Percentiles rank a stretch among this genome's conserved stretches.
Evolutionary conservation across 2,113 vertebrate species (phyloP).

Genomic region (Rhodinocichla rosea): DNA sequence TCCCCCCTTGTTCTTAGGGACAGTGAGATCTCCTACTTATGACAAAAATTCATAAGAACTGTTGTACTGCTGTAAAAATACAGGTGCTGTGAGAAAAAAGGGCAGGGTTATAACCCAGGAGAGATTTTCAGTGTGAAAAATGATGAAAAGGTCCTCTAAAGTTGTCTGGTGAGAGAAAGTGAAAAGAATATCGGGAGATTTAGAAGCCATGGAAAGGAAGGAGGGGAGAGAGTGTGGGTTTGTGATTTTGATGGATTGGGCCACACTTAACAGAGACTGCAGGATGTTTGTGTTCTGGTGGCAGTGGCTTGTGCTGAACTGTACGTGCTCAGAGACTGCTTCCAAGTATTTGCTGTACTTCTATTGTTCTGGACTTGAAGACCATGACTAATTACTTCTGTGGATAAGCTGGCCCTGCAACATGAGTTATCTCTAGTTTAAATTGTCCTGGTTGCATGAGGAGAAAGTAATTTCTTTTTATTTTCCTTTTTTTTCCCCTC

Average conservation of each 20-base stretch:
- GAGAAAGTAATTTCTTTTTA: not conserved
- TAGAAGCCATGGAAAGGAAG: not conserved
- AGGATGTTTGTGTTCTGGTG: not conserved
- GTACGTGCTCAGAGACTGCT: not conserved
- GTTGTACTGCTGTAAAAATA: not conserved
- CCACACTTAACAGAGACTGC: not conserved
- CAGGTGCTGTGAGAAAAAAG: not conserved
- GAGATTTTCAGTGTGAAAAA: not conserved
- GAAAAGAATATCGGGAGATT: not conserved
- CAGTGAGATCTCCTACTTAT: not conserved
- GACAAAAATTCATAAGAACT: fast-evolving
- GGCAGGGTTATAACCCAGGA: not conserved
- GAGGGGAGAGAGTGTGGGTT: not conserved
- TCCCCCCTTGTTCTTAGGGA: not conserved
- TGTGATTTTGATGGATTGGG: not conserved
- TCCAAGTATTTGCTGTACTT: not conserved
- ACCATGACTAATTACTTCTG: not conserved
- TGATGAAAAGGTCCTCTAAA: not conserved
- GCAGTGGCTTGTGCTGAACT: not conserved
- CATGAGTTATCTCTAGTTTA: not conserved
- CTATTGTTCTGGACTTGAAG: not conserved
- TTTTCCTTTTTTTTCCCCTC: not conserved
- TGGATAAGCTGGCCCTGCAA: not conserved
- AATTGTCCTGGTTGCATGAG: not conserved
- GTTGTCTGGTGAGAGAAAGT: not conserved